Evolutionary conservation across 2,888 invertebrate species (phyloP), one percentile per base, ranked within the genome.

Genomic region (Drosophila meridiana): DNA sequence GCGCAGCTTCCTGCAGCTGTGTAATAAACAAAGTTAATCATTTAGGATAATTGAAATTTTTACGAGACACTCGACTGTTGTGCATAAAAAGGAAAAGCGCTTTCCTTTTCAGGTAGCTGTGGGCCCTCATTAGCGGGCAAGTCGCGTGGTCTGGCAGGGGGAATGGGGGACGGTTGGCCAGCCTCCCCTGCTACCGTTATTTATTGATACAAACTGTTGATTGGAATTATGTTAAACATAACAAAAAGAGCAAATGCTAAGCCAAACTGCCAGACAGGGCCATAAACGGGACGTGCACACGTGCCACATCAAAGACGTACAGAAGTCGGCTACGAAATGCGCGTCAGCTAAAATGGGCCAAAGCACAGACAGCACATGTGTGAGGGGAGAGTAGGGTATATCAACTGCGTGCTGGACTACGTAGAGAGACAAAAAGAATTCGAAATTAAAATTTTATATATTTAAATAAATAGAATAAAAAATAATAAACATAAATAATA

Each of bases 41-140:
- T 91, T 91, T 89, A 81, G 80, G 86, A 91, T 91, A 91, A 91
- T 91, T 91, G 91, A 91, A 91, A 90, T 89, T 91, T 91, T 91
- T 91, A 91, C 84, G 85, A 85, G 89, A 86, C 82, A 80, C 84
- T 85, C 89, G 58, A 80, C 83, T 76, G 73, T 72, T 82, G 67
- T 70, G 67, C 75, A 69, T 69, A 45, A 34, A 65, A 42, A 50
- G 65, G 53, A 48, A 68, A 55, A 48, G 20, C 56, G 48, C 48
- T 56, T 57, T 50, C 14, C 28, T 30, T 48, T 50, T 50, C 61
- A 87, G 80, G 86, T 85, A 73, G 50, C 55, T 60, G 28, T 40
- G n/a, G 50, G 50, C 50, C 30, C 87, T 84, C 83, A 87, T 84
- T 84, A 83, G 76, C 68, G 38, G 47, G n/a, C 60, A 32, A 28